A percentile compares a stretch with the other conserved stretches of the same genome.
phyloP scores from a whole-genome alignment of 30 jellyfish, hydroid and myxozoan species.

The Turritopsis rubra region DNA sequence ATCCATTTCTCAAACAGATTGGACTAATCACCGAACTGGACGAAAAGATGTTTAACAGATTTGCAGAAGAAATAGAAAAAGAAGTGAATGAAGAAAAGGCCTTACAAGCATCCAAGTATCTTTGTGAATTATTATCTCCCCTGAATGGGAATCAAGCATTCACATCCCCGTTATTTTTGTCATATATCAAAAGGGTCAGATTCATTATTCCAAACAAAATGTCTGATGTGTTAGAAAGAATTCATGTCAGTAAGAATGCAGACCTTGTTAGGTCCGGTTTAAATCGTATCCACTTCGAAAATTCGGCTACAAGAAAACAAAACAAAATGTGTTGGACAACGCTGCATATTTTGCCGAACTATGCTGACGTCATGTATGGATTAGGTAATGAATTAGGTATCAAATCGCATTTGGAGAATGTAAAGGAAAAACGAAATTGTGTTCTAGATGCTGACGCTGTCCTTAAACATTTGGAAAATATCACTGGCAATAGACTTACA shows the following conservation, averaged over 20 bases:
- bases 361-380: not conserved
- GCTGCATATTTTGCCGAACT: not conserved
- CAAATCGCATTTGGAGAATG: not conserved
- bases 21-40: slow-evolving; percentile 34
- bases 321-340: slow-evolving; percentile 5
- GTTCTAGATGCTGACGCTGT: not conserved
- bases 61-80: slow-evolving; percentile 33
- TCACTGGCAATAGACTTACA: not conserved
- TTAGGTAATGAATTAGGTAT: not conserved
- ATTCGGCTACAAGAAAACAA: not conserved
- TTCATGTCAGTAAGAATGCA: slow-evolving; percentile 8
- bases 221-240: not conserved
- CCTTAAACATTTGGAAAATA: not conserved
- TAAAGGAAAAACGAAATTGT: not conserved
- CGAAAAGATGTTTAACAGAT: slow-evolving; percentile 15
- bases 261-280: not conserved
- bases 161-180: not conserved
- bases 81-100: not conserved
- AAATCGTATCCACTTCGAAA: not conserved
- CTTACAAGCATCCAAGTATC: not conserved
- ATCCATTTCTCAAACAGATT: slow-evolving; percentile 17
- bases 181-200: not conserved
- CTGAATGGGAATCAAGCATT: not conserved
- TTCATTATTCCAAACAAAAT: not conserved
- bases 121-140: not conserved